Percentiles rank a stretch among this genome's conserved stretches.
phyloP scores from a whole-genome alignment of 1,140 invertebrate species.

The Diorhabda carinulata region DNA sequence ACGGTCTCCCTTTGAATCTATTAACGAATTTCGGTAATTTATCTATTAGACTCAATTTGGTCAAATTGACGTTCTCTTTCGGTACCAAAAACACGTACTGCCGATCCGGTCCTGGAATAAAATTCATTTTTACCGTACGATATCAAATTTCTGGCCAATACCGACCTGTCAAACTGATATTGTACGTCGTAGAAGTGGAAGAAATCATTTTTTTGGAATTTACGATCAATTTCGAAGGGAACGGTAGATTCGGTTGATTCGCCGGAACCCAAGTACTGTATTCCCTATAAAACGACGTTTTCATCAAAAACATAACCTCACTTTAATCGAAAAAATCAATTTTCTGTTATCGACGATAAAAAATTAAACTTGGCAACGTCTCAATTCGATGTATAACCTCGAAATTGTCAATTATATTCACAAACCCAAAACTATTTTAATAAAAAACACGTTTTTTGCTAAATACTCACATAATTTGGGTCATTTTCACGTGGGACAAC shows the following conservation, averaged over 20 bases:
- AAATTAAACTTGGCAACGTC: not conserved
- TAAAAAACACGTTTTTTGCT: not conserved
- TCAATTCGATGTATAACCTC: not conserved
- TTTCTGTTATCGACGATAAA: not conserved
- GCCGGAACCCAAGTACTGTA: conserved; percentile 6
- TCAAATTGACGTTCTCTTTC: not conserved
- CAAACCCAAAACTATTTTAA: not conserved
- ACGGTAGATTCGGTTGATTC: not conserved
- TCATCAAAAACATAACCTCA: not conserved
- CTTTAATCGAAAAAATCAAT: not conserved
- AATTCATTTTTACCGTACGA: not conserved
- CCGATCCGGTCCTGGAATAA: not conserved
- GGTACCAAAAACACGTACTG: not conserved
- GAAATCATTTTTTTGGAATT: conserved; percentile 5
- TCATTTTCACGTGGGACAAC: conserved; percentile 50
- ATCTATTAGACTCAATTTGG: not conserved
- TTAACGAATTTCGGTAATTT: not conserved
- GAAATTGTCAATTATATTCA: not conserved
- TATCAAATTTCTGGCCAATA: not conserved
- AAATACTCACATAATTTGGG: conserved; percentile 47
- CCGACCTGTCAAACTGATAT: not conserved
- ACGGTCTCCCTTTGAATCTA: not conserved
- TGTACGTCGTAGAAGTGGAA: not conserved
- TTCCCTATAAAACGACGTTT: not conserved
- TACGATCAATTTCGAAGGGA: conserved; percentile 3